Conservation (phyloP, 2,797 vertebrate species). For the Discoglossus pictus region DNA sequence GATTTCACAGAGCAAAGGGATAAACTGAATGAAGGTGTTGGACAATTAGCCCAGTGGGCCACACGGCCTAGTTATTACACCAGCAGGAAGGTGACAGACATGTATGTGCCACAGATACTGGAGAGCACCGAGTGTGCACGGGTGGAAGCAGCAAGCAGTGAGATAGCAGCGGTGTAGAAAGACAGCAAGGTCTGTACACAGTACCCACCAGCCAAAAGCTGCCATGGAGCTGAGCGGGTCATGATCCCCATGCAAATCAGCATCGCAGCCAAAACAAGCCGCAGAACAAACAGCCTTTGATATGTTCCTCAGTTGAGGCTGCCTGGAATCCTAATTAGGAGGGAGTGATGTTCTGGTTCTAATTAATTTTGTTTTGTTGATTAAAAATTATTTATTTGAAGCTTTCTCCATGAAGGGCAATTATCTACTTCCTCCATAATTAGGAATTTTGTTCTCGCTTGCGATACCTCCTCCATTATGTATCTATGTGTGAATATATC, state of each 20-base stretch:
- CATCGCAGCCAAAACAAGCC: constrained; percentile 39
- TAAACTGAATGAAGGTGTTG: too few species aligned
- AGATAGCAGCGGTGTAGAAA: too few species aligned
- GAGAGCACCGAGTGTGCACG: too few species aligned
- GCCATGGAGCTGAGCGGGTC: constrained; percentile 37
- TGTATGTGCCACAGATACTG: too few species aligned
- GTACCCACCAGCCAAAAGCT: constrained; percentile 25
- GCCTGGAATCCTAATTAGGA: constrained; percentile 50
- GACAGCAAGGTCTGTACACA: constrained; percentile 14
- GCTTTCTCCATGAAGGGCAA: constrained; percentile 50
- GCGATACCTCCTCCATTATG: constrained; percentile 3
- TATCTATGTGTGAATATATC: constrained; percentile 3
- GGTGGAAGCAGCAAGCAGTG: too few species aligned
- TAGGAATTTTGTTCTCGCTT: constrained; percentile 36
- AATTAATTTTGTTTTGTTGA: constrained; percentile 53
- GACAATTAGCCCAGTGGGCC: too few species aligned
- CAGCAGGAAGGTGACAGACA: too few species aligned
- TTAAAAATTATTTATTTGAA: constrained; percentile 53
- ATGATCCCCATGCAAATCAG: constrained; percentile 50
- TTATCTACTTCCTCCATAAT: constrained; percentile 46
- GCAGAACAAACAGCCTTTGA: constrained; percentile 51
- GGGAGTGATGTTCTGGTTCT: constrained; percentile 41
- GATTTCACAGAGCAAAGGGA: too few species aligned
- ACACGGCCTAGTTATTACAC: too few species aligned
- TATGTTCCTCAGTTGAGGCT: constrained; percentile 38